These are phyloP conservation scores for Papilio glaucus DNA, from an alignment of 1,140 invertebrate genomes.

Conservation along the genomic window DNA sequence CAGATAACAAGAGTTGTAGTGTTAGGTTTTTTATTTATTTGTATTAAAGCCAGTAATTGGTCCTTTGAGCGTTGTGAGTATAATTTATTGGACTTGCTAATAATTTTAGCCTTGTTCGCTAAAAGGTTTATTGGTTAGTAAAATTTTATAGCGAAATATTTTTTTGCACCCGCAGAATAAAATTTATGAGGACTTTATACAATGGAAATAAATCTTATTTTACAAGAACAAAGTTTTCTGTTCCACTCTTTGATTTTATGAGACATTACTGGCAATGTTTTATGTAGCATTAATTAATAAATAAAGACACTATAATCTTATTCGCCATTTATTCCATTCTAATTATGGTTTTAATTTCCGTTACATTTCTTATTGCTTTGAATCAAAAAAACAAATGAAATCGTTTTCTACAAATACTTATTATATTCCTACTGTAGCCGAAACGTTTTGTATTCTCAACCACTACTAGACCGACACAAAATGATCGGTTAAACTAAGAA, in stretches of 20 bases:
- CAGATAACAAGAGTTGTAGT: conserved; percentile 39
- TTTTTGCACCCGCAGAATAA: conserved; percentile 7
- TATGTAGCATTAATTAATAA: conserved; percentile 26
- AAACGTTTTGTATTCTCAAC: too few relatives aligned
- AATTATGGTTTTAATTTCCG: neutral
- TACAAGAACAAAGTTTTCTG: neutral
- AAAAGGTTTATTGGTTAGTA: conserved; percentile 38
- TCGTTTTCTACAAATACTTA: too few relatives aligned
- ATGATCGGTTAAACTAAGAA: too few relatives aligned
- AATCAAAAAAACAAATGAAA: too few relatives aligned
- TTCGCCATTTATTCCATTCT: conserved; percentile 21
- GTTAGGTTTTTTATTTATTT: conserved; percentile 53
- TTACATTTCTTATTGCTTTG: conserved; percentile 12
- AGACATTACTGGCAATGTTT: conserved; percentile 7
- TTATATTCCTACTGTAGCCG: too few relatives aligned
- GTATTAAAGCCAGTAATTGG: conserved; percentile 56
- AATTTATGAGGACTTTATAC: conserved; percentile 33
- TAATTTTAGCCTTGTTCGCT: conserved; percentile 40
- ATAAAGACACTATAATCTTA: conserved; percentile 19
- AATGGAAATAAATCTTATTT: conserved; percentile 34
- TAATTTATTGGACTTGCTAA: conserved; percentile 43
- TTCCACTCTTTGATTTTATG: conserved; percentile 23
- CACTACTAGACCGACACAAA: too few relatives aligned
- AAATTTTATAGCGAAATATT: conserved; percentile 35
- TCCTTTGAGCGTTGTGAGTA: conserved; percentile 39